These are phyloP conservation scores for Zygothrica quintamaculata DNA, from an alignment of 2,888 invertebrate genomes.

Conservation along the genomic window DNA sequence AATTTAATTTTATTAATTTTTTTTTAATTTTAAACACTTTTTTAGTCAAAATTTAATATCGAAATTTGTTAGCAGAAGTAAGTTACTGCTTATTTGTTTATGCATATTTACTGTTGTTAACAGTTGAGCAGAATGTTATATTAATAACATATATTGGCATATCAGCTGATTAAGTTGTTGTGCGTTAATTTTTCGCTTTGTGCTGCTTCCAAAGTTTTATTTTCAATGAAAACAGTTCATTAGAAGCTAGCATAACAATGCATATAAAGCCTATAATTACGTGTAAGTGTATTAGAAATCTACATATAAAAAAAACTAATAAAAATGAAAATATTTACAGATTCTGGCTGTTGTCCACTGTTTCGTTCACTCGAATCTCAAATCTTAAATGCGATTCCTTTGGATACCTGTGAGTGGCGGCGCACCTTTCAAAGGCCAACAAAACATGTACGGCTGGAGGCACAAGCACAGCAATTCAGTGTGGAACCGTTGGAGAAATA, in stretches of 20 bases:
- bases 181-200: constrained; percentile 33
- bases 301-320: background rate
- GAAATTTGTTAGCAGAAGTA: too few species aligned
- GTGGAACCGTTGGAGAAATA: constrained; percentile 88
- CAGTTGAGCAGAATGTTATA: constrained; percentile 27
- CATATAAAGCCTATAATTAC: constrained; percentile 83
- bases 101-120: background rate
- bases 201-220: constrained; percentile 9
- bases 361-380: constrained; percentile 93
- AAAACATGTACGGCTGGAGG: constrained; percentile 93
- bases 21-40: too few species aligned
- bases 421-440: constrained; percentile 94
- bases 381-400: constrained; percentile 91
- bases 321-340: constrained; percentile 83
- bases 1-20: too few species aligned
- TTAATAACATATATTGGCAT: background rate
- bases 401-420: constrained; percentile 96
- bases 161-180: constrained; percentile 47
- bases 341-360: constrained; percentile 93
- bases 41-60: too few species aligned
- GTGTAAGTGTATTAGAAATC: constrained; percentile 66
- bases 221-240: constrained; percentile 39
- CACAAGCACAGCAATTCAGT: constrained; percentile 92
- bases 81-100: background rate
- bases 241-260: constrained; percentile 60